Base-by-base conservation (phyloP, 2,113 vertebrate species). In the Peucedramus taeniatus region DNA sequence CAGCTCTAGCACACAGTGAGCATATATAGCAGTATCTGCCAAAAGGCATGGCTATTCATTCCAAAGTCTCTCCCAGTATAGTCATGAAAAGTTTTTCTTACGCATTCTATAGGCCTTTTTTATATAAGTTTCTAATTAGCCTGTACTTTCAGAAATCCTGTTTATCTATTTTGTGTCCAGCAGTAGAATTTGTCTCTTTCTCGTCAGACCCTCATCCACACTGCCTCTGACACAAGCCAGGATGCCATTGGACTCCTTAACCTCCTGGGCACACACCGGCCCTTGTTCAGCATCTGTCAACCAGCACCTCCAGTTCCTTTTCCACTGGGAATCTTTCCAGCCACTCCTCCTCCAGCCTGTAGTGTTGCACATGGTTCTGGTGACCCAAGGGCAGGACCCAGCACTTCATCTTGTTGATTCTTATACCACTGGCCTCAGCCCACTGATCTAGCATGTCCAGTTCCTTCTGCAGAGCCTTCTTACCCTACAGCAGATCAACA, bases 331-430 rank as follows among this genome's bases (percentile, higher is more conserved):
- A 39, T 26, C 20, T 51, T 65, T 81, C 51, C 68, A 44, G 21
- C 15, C 45, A 20, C 28, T 66, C n/a, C 24, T 21, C 27, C 31
- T 19, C 39, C 40, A 26, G 16, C n/a, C 54, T n/a, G 30, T 7
- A 12, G 53, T 17, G 14, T 6, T 66, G 23, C 39, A 45, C 16
- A 16, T 31, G 13, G 20, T n/a, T 60, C 13, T 24, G 51, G 37
- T 30, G 69, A 66, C 44, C 37, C 77, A 45, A 39, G 13, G 10
- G 5, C n/a, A 66, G 23, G 16, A 60, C 11, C n/a, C 40, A 26
- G 24, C 11, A 26, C 13, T 51, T n/a, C 0, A 0, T 14, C 45
- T 30, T 82, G 16, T n/a, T n/a, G 11, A 53, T 37, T 39, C 13
- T 30, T 53, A 45, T 8, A 24, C 7, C 33, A 14, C 0, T 66